Evolutionary conservation across 2,888 invertebrate species (phyloP), one percentile per base, ranked within the genome.

Genomic region (Entomobrya proxima): DNA sequence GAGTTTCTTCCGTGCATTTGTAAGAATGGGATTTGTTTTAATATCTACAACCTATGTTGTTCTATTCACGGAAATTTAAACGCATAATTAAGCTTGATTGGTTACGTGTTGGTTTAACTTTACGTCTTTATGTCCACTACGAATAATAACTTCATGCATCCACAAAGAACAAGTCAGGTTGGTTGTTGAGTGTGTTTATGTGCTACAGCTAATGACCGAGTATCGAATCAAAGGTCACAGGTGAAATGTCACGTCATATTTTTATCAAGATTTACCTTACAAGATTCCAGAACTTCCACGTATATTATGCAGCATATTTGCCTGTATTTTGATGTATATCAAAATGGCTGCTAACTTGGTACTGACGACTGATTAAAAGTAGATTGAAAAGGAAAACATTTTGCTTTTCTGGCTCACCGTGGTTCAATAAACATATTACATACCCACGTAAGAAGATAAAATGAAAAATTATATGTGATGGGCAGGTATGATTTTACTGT

Each of bases 191-290:
- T 32, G 32, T 32, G n/a, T n/a, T 32, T n/a, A n/a, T n/a, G n/a
- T n/a, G n/a, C n/a, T n/a, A n/a, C 61, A 61, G 61, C 61, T 61
- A 61, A 61, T 61, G 61, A 61, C 32, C 15, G 7, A 55, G 13
- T 4, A 55, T 4, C 18, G 32, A 30, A n/a, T n/a, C n/a, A 61
- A 32, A 32, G 27, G 30, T 61, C 61, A 61, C 27, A 15, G 9
- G 32, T 4, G 32, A 61, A 32, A 61, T 30, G 61, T 61, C 32
- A 61, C 9, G 61, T 61, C 61, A 61, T 24, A n/a, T n/a, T 13
- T 11, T 55, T 55, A 55, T 55, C 55, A 55, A 27, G 55, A 32
- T 32, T 61, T 61, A 61, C 61, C 61, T 55, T 21, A 55, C 61
- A 30, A 61, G 30, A 30, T 61, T 61, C 61, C 32, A 61, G 30